Percentiles rank a stretch among this genome's conserved stretches.
Conservation (phyloP, 2,888 invertebrate species). For the Drosophila nigricruria region DNA sequence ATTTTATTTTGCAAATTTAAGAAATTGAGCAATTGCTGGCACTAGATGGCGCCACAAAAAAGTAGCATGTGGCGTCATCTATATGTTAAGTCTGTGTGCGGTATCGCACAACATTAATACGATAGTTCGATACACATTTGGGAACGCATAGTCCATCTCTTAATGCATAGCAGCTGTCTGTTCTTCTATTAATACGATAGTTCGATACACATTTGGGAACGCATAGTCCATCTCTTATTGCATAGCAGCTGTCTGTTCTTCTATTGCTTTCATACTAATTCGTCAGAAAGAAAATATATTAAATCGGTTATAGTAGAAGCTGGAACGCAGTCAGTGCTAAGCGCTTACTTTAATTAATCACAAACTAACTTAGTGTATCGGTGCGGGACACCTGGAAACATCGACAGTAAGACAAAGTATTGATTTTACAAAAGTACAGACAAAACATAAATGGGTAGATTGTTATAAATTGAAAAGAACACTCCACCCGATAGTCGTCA, state of each 20-base stretch:
- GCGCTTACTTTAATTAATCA: neutral
- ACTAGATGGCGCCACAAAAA: no score
- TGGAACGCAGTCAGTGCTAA: neutral
- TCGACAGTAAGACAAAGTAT: constrained; percentile 17
- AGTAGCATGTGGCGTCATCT: no score
- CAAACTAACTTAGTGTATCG: neutral
- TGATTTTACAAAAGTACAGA: constrained; percentile 33
- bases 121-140: constrained; percentile 22
- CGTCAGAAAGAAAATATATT: constrained; percentile 28
- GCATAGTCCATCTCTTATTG: constrained; percentile 21
- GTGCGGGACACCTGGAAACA: neutral
- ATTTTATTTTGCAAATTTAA: neutral
- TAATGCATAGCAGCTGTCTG: constrained; percentile 31
- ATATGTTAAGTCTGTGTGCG: neutral
- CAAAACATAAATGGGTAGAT: constrained; percentile 13
- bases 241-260: constrained; percentile 38
- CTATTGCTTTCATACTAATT: constrained; percentile 37
- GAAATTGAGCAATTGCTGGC: neutral
- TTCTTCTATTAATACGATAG: constrained; percentile 17
- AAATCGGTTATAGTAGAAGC: constrained; percentile 1
- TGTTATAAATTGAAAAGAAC: constrained; percentile 3
- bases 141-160: constrained; percentile 19
- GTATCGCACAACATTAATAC: neutral
- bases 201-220: neutral
- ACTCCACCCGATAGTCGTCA: constrained; percentile 8